Evolutionary conservation across 1,140 invertebrate genomes (phyloP).

Genomic region (Diorhabda sublineata): DNA sequence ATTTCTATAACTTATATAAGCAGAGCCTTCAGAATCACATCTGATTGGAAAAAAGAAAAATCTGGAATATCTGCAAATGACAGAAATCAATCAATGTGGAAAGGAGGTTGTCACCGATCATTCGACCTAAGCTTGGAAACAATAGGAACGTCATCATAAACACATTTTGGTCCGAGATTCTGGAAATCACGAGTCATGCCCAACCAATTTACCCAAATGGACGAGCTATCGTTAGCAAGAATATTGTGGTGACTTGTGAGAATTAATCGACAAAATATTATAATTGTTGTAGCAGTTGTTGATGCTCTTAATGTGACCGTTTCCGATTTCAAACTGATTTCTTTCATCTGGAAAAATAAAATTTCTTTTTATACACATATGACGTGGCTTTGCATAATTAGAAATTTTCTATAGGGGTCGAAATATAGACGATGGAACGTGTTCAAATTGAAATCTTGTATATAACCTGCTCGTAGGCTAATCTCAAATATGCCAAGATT

Average conservation of each 20-base stretch:
- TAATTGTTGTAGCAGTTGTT: conserved; percentile 45
- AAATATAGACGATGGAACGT: no score
- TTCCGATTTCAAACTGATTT: conserved; percentile 3
- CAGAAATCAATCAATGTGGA: conserved; percentile 39
- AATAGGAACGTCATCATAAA: conserved; percentile 47
- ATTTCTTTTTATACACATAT: no score
- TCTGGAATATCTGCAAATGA: conserved; percentile 27
- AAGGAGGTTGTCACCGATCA: conserved; percentile 30
- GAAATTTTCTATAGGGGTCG: no score
- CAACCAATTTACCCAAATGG: conserved; percentile 44
- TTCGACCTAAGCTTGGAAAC: conserved; percentile 34
- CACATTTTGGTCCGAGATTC: conserved; percentile 42
- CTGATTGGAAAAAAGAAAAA: conserved; percentile 5
- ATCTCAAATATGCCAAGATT: no score
- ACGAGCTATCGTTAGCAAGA: conserved; percentile 43
- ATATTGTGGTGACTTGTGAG: conserved; percentile 46
- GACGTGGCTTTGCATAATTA: no score
- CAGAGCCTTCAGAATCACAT: no score
- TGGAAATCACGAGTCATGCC: conserved; percentile 45
- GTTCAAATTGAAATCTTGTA: no score
- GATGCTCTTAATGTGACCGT: conserved; percentile 24
- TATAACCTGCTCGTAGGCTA: no score
- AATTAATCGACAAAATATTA: conserved; percentile 48
- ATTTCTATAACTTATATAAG: no score
- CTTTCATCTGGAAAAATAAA: background rate